Evolutionary conservation across 2,113 vertebrate genomes (phyloP).

Genomic region (Urocitellus parryii): DNA sequence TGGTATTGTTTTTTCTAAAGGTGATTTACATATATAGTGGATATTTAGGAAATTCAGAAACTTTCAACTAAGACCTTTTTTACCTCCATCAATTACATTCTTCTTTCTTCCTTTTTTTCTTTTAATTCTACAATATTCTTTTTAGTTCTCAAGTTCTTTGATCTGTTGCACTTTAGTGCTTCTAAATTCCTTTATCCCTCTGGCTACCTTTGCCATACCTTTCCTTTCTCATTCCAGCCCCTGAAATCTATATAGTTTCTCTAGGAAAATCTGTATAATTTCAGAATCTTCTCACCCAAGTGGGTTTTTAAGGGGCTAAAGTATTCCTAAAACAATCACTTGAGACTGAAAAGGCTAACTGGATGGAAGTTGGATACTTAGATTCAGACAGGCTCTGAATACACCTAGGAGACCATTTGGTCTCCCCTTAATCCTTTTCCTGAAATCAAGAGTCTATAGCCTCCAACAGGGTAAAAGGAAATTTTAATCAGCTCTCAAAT

Average conservation of each 20-base stretch:
- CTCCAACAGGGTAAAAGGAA: neutral
- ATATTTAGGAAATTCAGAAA: neutral
- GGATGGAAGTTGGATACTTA: too few relatives aligned
- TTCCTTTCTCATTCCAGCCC: neutral
- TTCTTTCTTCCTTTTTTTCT: neutral
- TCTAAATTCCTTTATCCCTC: neutral
- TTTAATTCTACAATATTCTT: neutral
- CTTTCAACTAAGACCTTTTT: neutral
- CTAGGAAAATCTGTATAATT: neutral
- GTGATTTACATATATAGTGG: neutral
- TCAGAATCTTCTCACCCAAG: neutral
- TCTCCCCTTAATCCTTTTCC: neutral
- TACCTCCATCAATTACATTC: too few relatives aligned
- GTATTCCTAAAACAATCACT: neutral
- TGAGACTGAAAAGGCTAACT: neutral
- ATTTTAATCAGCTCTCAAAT: neutral
- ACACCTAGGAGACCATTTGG: neutral
- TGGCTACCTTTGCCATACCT: neutral
- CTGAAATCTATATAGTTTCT: neutral
- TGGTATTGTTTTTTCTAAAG: neutral
- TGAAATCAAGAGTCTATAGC: neutral
- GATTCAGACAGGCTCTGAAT: neutral
- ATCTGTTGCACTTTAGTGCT: neutral
- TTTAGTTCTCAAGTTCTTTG: neutral
- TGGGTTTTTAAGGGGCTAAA: neutral